Evolutionary conservation across 2,888 invertebrate species (phyloP), one percentile per base, ranked within the genome.

Genomic region (Andricus curvator): DNA sequence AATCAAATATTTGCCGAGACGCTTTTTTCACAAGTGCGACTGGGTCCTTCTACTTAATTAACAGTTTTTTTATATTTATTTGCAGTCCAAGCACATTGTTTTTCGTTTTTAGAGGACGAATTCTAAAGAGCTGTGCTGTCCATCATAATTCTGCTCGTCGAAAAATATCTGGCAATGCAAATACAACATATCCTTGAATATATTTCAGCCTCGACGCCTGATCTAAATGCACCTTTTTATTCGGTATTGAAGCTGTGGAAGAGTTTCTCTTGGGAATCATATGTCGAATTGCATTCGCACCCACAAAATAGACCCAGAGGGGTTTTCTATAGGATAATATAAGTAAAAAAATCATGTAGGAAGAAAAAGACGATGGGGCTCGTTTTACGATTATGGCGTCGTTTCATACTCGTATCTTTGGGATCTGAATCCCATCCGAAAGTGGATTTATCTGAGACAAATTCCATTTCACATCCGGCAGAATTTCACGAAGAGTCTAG

Each of bases 1-100:
- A 74, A 74, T 74, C 60, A 56, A 74, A 74, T 74, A 60, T 51
- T 74, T 33, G n/a, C n/a, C 22, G 20, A 74, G 74, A 60, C 74
- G 74, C 29, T 33, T 51, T 74, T 74, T 74, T 51, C 51, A 74
- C 20, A 37, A 74, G 51, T 33, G n/a, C 5, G 33, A 56, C 56
- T 56, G 37, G 33, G 51, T 74, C 56, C 22, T 56, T 33, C 1
- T 33, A n/a, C 56, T 74, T 74, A 74, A 74, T 74, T 74, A 74
- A 74, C 29, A 51, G n/a, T 56, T 74, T 74, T 74, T 74, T 74
- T 20, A 37, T 1, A 56, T 60, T 74, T 74, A 74, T 56, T 56
- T 56, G n/a, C 8, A 51, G 29, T 56, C 74, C 29, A 4, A n/a
- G 33, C n/a, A 17, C 20, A 70, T 70, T 70, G 51, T 70, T 74